Conservation (phyloP, 2,888 invertebrate species). For the Augochlorella aurata region DNA sequence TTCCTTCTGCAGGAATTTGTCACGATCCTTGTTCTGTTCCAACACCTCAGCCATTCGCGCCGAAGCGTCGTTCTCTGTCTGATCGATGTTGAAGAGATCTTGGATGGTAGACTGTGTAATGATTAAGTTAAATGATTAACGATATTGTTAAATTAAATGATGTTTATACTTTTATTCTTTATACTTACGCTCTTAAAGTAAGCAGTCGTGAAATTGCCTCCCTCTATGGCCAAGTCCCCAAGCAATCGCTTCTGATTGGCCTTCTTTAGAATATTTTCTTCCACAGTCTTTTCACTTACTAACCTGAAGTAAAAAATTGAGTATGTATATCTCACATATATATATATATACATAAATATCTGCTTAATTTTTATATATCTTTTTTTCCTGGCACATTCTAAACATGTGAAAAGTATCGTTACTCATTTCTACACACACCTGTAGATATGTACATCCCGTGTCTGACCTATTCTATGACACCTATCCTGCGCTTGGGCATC, state of each 20-base stretch:
- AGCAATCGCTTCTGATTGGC: constrained; percentile 98
- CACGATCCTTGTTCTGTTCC: constrained; percentile 83
- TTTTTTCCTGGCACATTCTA: not conserved
- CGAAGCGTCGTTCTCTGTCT: constrained; percentile 85
- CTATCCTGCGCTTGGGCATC: constrained; percentile 98
- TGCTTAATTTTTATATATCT: too few relatives aligned
- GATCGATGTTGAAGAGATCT: constrained; percentile 93
- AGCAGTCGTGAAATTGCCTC: constrained; percentile 98
- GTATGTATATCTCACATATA: not conserved
- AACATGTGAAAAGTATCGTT: not conserved
- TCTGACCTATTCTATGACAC: constrained; percentile 99
- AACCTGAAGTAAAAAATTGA: constrained; percentile 84
- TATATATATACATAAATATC: not conserved
- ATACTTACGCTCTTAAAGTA: constrained; percentile 92
- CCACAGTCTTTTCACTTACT: constrained; percentile 97
- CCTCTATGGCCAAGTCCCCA: constrained; percentile 98
- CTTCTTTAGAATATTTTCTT: constrained; percentile 99
- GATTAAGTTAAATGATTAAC: constrained; percentile 11
- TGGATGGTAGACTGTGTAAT: constrained; percentile 90
- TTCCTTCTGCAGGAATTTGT: constrained; percentile 78
- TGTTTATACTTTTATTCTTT: not conserved
- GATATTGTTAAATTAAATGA: not conserved
- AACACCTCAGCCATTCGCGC: constrained; percentile 85
- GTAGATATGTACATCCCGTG: constrained; percentile 99
- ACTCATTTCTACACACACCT: constrained; percentile 81